Conservation (phyloP, 2,888 invertebrate species). For the Itoplectis maculator region DNA sequence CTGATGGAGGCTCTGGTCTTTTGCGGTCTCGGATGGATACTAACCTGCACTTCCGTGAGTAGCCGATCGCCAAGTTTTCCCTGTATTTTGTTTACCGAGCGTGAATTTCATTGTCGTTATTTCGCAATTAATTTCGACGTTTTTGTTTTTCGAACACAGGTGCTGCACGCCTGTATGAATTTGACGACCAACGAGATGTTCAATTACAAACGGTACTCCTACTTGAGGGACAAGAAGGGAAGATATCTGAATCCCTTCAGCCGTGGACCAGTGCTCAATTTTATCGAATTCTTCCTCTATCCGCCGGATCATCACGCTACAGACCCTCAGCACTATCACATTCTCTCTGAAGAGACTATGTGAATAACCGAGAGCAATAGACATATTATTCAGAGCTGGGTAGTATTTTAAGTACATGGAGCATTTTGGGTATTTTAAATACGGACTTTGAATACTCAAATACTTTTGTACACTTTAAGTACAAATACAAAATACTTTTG, state of each 20-base stretch:
- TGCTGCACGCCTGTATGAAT: slow-evolving; percentile 96
- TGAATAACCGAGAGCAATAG: slow-evolving; percentile 42
- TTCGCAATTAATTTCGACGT: neutral
- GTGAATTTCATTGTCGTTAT: slow-evolving; percentile 10
- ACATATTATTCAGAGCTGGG: too few species aligned
- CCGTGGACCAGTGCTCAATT: slow-evolving; percentile 93
- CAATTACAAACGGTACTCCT: slow-evolving; percentile 96
- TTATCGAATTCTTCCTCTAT: slow-evolving; percentile 96
- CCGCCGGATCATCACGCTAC: slow-evolving; percentile 92
- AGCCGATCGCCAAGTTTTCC: neutral
- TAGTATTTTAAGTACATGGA: too few species aligned
- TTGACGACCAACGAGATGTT: slow-evolving; percentile 98
- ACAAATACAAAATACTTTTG: too few species aligned
- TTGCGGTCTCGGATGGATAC: slow-evolving; percentile 94
- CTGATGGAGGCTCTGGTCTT: slow-evolving; percentile 93
- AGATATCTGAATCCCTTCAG: slow-evolving; percentile 96
- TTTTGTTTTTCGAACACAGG: slow-evolving; percentile 86
- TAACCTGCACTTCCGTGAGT: slow-evolving; percentile 94
- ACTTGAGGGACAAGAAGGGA: slow-evolving; percentile 94
- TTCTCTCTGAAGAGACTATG: slow-evolving; percentile 88
- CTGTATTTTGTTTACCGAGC: neutral
- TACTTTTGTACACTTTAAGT: too few species aligned
- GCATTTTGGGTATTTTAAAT: too few species aligned
- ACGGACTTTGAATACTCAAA: too few species aligned
- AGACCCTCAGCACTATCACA: slow-evolving; percentile 86